A percentile compares a stretch with the other conserved stretches of the same genome.
Evolutionary conservation across 2,113 vertebrate genomes (phyloP).

Genomic region (Martes martes): DNA sequence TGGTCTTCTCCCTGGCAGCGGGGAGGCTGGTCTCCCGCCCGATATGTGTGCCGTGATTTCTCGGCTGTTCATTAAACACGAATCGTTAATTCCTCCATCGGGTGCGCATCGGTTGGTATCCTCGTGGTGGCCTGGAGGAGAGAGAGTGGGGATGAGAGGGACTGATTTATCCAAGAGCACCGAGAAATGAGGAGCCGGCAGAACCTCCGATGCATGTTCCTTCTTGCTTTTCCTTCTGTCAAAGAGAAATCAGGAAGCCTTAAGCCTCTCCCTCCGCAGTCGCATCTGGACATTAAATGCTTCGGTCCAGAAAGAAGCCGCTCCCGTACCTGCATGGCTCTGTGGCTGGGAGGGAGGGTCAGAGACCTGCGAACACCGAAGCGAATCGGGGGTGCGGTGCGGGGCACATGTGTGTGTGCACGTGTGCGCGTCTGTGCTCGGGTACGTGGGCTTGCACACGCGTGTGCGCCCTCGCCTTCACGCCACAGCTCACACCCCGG

Average conservation of each 20-base stretch:
- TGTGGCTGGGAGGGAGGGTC: background rate
- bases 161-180: background rate
- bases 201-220: too few relatives aligned
- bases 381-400: background rate
- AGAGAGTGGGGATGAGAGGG: background rate
- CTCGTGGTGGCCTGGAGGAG: background rate
- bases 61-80: background rate
- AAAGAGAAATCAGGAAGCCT: background rate
- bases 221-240: background rate
- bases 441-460: too few relatives aligned
- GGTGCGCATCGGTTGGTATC: background rate
- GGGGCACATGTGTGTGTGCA: accelerated
- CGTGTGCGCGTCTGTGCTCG: background rate
- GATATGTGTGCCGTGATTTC: background rate
- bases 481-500: too few relatives aligned
- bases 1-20: background rate
- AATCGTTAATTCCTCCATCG: background rate
- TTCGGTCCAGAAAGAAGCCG: background rate
- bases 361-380: background rate
- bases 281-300: background rate
- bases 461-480: too few relatives aligned
- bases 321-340: background rate
- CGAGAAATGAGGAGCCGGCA: background rate
- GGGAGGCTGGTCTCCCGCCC: background rate
- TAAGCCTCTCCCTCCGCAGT: background rate